Conservation (phyloP, 2,888 invertebrate species). For the Athripsodes cinereus region DNA sequence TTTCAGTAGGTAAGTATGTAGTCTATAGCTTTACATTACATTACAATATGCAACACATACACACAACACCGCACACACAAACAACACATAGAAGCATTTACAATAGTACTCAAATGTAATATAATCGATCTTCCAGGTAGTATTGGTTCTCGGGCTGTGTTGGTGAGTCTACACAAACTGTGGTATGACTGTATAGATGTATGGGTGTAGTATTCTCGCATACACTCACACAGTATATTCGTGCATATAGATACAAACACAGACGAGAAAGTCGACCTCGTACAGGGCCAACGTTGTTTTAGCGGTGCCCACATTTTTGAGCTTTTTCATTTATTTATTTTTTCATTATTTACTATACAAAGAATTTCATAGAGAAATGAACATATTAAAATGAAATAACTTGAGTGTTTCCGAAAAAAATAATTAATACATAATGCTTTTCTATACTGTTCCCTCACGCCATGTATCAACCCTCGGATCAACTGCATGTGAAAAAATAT, state of each 20-base stretch:
- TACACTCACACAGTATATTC: neutral
- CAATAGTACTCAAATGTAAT: neutral
- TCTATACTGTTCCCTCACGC: too few species aligned
- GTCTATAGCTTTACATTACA: neutral
- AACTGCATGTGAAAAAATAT: too few species aligned
- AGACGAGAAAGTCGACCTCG: neutral
- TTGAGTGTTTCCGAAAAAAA: too few species aligned
- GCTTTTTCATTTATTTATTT: too few species aligned
- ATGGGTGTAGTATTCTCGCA: neutral
- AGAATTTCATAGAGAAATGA: too few species aligned
- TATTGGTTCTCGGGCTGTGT: neutral
- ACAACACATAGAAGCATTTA: neutral
- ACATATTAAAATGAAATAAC: too few species aligned
- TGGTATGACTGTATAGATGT: neutral
- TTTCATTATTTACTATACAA: too few species aligned
- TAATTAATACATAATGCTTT: too few species aligned
- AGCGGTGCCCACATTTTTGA: too few species aligned
- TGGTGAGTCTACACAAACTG: neutral
- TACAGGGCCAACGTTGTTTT: neutral
- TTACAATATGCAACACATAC: neutral
- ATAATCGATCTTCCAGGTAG: neutral
- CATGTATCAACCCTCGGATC: too few species aligned
- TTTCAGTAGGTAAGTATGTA: neutral
- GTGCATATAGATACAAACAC: neutral
- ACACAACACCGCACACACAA: neutral